Evolutionary conservation across 2,888 invertebrate species (phyloP), one percentile per base, ranked within the genome.

Genomic region (Ornithoptera priamus): DNA sequence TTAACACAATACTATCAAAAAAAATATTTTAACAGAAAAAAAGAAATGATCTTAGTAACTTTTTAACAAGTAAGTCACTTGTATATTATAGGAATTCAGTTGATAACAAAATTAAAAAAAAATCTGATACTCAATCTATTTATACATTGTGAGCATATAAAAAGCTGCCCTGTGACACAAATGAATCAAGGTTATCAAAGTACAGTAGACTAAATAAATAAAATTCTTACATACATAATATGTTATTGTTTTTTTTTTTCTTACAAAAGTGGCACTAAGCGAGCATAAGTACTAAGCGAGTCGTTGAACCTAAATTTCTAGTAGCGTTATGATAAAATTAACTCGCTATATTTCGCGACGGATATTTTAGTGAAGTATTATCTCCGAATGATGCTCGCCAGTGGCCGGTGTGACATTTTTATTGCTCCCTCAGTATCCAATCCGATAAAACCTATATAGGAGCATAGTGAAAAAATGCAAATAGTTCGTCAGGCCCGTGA

Each of bases 371-470:
- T 78, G 62, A 72, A 72, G 79, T 80, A 79, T 87, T 85, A 88
- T 89, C 89, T 83, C 80, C 65, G 79, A 80, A 83, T 82, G 81
- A 82, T 77, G 66, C 71, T 80, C 88, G 84, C 75, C 84, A 80
- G 79, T 75, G 73, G 71, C 71, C 78, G 69, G 75, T 78, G 80
- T 80, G 80, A 82, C 80, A 81, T 81, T 83, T 86, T 85, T 83
- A 83, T 77, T 72, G 62, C 72, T 72, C 74, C 75, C 69, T 72
- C 70, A 76, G 76, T 78, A 77, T 78, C 80, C 78, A 72, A 78
- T 78, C 71, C 71, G 71, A 77, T 77, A 73, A 71, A 69, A 69
- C 73, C 69, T 74, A 74, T 72, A 76, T 69, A 57, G 63, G 61
- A 67, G 66, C 62, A 68, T 66, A 57, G 22, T 64, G 62, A 71